These are phyloP conservation scores for Gallinago undulata DNA, from an alignment of 2,113 vertebrate species.

Conservation along the genomic window DNA sequence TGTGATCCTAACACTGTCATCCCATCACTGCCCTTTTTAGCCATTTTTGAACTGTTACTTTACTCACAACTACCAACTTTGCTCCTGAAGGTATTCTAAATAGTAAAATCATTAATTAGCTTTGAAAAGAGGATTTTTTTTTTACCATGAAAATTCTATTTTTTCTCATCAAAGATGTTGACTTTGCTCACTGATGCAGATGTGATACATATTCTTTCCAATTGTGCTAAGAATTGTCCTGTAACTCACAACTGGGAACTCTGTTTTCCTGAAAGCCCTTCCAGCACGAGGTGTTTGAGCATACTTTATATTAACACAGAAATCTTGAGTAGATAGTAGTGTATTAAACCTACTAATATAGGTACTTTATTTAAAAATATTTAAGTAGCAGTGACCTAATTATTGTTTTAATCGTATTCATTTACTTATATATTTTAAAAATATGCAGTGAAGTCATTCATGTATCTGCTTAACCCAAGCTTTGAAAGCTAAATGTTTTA, in stretches of 20 bases:
- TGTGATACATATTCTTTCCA: not conserved
- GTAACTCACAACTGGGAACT: not conserved
- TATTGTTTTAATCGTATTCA: conserved; percentile 11
- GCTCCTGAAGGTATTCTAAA: not conserved
- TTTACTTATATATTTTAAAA: not conserved
- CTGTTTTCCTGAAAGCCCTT: not conserved
- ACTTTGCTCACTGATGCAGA: not conserved
- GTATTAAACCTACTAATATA: not conserved
- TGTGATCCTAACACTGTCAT: not conserved
- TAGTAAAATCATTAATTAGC: not conserved
- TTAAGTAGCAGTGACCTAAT: not conserved
- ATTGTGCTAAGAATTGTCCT: not conserved
- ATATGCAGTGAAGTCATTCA: not conserved
- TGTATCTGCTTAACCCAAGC: not conserved
- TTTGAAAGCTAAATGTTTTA: conserved; percentile 34
- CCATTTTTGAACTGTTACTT: not conserved
- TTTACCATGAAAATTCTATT: not conserved
- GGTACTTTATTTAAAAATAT: not conserved
- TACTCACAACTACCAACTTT: not conserved
- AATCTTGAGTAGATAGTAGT: not conserved
- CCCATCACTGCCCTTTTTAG: not conserved
- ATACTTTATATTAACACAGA: not conserved
- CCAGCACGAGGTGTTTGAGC: not conserved
- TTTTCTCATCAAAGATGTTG: not conserved
- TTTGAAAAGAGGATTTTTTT: not conserved